Evolutionary conservation across 2,888 invertebrate species (phyloP), one percentile per base, ranked within the genome.

Genomic region (Chaetogeoica ovagalla): DNA sequence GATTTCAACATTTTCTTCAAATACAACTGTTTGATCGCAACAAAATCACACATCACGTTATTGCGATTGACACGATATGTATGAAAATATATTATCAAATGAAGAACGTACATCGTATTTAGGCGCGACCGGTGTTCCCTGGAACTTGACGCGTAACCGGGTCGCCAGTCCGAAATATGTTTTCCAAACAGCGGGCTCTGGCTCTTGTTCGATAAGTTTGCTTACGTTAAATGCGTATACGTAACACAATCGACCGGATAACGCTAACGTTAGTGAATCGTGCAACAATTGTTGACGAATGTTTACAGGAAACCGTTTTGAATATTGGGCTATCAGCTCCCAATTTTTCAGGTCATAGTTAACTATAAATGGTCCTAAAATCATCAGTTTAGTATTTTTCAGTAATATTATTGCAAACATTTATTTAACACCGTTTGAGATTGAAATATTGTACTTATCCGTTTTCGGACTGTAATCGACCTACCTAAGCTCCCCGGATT

Each of bases 151-250:
- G 82, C 91, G 88, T 52, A 93, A 92, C 76, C 94, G 89, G 84
- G 94, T 93, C 85, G 94, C 94, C 69, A 94, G 91, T 88, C 94
- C 91, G 3, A 93, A 93, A 84, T 94, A 94, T 13, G 93, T 93
- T 85, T 93, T 92, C 94, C 94, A 94, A 0, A 93, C 93, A 0
- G 93, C 86, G 83, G 92, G 92, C 82, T 92, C 90, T 48, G 91
- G 89, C 86, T 94, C 94, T 69, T 90, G 88, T 84, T 89, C 91
- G 85, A 94, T 86, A 84, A 94, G 93, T 59, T 92, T 86, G 0
- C 93, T 93, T 92, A 94, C 92, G 84, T 94, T 91, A 37, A 94
- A 88, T 0, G 94, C 94, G 0, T 91, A 90, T 0, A 89, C 90
- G 84, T 93, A 93, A 83, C 91, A 91, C 1, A 94, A 87, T 84